Evolutionary conservation across 92 coral and sea anemone genomes (phyloP).

Genomic region (Desmophyllum pertusum): DNA sequence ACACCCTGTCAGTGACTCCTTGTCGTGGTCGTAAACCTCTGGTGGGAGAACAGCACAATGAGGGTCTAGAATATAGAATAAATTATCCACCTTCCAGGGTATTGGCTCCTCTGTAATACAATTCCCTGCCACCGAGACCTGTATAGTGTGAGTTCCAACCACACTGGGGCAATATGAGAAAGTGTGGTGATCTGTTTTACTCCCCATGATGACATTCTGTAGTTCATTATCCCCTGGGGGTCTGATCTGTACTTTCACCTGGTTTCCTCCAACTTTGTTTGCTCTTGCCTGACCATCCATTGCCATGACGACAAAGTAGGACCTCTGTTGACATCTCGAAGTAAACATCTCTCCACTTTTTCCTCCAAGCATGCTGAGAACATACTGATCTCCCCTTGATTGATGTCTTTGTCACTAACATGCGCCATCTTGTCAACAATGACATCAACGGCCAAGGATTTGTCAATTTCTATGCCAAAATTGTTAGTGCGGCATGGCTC

Average conservation of each 20-base stretch:
- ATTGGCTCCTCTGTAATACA: slow-evolving; percentile 25
- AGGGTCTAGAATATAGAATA: slow-evolving; percentile 26
- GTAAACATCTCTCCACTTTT: slow-evolving; percentile 22
- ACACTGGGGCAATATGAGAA: slow-evolving; percentile 28
- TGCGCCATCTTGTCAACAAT: slow-evolving; percentile 39
- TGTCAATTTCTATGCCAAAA: slow-evolving; percentile 32
- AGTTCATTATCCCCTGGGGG: slow-evolving; percentile 18
- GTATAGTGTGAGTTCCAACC: slow-evolving; percentile 24
- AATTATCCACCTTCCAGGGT: slow-evolving; percentile 29
- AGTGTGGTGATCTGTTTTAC: slow-evolving; percentile 19
- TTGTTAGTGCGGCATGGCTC: slow-evolving; percentile 38
- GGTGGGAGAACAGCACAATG: slow-evolving; percentile 30
- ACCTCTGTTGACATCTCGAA: slow-evolving; percentile 37
- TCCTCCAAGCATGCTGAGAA: slow-evolving; percentile 42
- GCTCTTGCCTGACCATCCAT: slow-evolving; percentile 13
- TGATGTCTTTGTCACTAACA: slow-evolving; percentile 21
- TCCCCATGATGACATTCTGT: slow-evolving; percentile 18
- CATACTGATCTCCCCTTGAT: slow-evolving; percentile 19
- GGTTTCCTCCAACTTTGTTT: slow-evolving; percentile 29
- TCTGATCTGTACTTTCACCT: slow-evolving; percentile 20
- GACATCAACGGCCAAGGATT: slow-evolving; percentile 15
- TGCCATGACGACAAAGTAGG: slow-evolving; percentile 23
- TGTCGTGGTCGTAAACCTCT: slow-evolving; percentile 16
- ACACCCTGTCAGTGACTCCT: slow-evolving; percentile 35
- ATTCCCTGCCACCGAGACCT: slow-evolving; percentile 28